A percentile compares a stretch with the other conserved stretches of the same genome.
These are phyloP conservation scores for Pegea sp. DNA, from an alignment of 23 tunicate species.

Conservation along the genomic window DNA sequence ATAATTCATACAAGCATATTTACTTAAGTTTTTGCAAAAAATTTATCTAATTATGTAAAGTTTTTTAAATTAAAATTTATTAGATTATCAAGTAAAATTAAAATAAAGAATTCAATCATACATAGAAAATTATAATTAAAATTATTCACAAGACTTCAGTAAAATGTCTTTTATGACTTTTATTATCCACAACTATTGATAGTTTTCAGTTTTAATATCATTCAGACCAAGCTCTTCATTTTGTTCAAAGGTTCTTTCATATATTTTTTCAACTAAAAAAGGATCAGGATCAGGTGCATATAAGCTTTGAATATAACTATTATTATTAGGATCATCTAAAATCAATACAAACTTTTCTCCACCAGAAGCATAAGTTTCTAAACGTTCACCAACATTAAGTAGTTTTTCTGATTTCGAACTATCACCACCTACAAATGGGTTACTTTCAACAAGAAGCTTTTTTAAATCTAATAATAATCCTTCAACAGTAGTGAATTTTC, in stretches of 20 bases:
- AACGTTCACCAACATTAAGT: conserved; percentile 10
- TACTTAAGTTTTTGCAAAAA: too few species aligned
- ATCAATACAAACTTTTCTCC: conserved; percentile 33
- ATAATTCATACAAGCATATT: too few species aligned
- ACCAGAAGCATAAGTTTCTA: conserved; percentile 16
- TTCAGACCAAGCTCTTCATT: conserved; percentile 82
- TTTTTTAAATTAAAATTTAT: too few species aligned
- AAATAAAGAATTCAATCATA: too few species aligned
- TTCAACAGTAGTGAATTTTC: conserved; percentile 94
- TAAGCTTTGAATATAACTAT: conserved; percentile 56
- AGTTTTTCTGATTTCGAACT: conserved; percentile 16
- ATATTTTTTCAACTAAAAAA: conserved; percentile 18
- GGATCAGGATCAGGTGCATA: conserved; percentile 91
- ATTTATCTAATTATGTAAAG: too few species aligned
- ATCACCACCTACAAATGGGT: conserved; percentile 79
- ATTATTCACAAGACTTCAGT: too few species aligned
- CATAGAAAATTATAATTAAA: too few species aligned
- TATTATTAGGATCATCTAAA: conserved; percentile 67
- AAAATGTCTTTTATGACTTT: too few species aligned
- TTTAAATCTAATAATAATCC: conserved; percentile 56
- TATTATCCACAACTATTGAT: too few species aligned
- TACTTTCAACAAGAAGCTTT: conserved; percentile 23
- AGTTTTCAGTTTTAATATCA: conserved; percentile 92
- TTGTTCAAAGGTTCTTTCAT: conserved; percentile 83
- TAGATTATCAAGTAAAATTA: too few species aligned